Percentiles rank a stretch among this genome's conserved stretches.
Evolutionary conservation across 2,888 invertebrate genomes (phyloP).

Genomic region (Panorpa germanica): DNA sequence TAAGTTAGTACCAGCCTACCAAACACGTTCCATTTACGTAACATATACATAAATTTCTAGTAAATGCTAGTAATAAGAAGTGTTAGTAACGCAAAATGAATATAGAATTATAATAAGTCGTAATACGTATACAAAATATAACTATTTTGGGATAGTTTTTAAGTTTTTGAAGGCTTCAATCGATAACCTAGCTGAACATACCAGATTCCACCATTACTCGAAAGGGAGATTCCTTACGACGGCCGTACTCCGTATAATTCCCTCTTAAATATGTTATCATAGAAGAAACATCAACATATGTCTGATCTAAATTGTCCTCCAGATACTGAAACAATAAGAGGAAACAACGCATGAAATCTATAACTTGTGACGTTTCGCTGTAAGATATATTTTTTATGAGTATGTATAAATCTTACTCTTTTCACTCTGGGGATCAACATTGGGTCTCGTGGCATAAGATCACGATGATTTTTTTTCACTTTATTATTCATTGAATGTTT

Average conservation of each 20-base stretch:
- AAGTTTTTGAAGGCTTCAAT: background rate
- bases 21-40: too few relatives aligned
- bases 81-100: background rate
- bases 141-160: background rate
- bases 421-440: conserved; percentile 38
- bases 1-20: too few relatives aligned
- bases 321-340: conserved; percentile 38
- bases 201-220: conserved; percentile 51
- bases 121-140: conserved; percentile 3
- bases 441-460: too few relatives aligned
- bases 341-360: too few relatives aligned
- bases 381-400: too few relatives aligned
- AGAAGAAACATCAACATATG: conserved; percentile 62
- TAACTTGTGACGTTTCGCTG: too few relatives aligned
- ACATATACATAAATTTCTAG: background rate
- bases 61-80: background rate
- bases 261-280: conserved; percentile 67
- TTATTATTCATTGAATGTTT: too few relatives aligned
- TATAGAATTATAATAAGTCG: background rate
- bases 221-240: conserved; percentile 65
- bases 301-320: conserved; percentile 60
- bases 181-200: conserved; percentile 14
- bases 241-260: conserved; percentile 57
- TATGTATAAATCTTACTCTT: too few relatives aligned
- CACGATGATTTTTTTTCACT: too few relatives aligned